These are phyloP conservation scores for human (Homo sapiens) DNA, from an alignment of 2,113 vertebrate species.

Conservation along the genomic window DNA sequence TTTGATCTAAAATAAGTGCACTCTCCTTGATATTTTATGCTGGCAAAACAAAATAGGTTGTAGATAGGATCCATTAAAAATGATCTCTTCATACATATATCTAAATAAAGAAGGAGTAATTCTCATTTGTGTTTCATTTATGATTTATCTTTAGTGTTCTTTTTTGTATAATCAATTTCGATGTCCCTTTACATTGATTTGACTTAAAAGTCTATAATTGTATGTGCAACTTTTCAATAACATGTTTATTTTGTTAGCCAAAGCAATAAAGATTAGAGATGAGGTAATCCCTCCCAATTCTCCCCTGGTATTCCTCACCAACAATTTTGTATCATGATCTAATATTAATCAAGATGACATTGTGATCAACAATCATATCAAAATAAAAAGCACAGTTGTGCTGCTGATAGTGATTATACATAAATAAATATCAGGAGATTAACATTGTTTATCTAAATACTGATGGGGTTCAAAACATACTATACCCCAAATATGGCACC, in stretches of 20 bases:
- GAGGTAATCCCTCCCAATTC: not conserved
- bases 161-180: not conserved
- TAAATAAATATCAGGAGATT: not conserved
- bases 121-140: not conserved
- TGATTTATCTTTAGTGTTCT: not conserved
- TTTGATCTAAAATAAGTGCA: not conserved
- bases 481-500: not conserved
- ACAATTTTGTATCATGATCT: not conserved
- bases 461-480: not conserved
- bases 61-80: not conserved
- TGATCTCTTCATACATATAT: not conserved
- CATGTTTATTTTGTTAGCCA: not conserved
- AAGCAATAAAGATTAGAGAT: not conserved
- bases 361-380: not conserved
- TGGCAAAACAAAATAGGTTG: not conserved
- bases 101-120: not conserved
- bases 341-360: not conserved
- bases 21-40: not conserved
- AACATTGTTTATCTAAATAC: not conserved
- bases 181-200: not conserved
- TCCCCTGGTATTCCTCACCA: not conserved
- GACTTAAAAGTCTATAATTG: not conserved
- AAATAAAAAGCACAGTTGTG: not conserved
- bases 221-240: not conserved
- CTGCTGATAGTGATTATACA: not conserved